Evolutionary conservation across 2,113 vertebrate species (phyloP), one percentile per base, ranked within the genome.

Genomic region (Cardinalis cardinalis): DNA sequence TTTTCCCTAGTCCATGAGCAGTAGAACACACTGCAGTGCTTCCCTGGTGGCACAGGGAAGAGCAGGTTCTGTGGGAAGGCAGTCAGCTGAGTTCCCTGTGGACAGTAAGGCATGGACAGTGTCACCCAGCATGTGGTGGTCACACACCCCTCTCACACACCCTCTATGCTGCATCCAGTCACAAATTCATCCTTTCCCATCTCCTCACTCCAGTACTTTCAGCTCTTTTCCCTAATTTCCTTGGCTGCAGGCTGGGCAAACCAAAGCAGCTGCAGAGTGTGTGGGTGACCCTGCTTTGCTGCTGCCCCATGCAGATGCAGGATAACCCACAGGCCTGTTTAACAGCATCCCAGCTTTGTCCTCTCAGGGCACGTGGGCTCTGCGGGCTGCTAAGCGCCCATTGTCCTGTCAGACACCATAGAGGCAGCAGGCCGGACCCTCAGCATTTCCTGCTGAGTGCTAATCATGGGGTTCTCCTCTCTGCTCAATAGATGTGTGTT

Each of bases 401-500:
- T 0, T 76, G 41, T 51, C 49, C 28, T 52, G 15, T 44, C 14
- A 14, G 84, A 32, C 31, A 18, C 24, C 2, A 0, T 4, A 8
- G 3, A 53, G 46, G 55, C 7, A 49, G 59, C 55, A 46, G 64
- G 21, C 69, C 32, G 72, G n/a, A 34, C 46, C 76, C 28, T 7
- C 2, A 1, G 43, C 55, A n/a, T 29, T 56, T 49, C 41, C 70
- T 29, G 48, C 32, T 3, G 1, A 49, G 48, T 66, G 7, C 31
- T 2, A 28, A 14, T 31, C n/a, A 8, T 2, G 12, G 4, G 2
- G 43, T 66, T 84, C 58, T 95, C 69, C 82, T 53, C 59, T 52
- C 93, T 76, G 58, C 58, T 75, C 63, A 85, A 75, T 78, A 72
- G 31, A 15, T n/a, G 19, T 76, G 25, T 76, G 61, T 69, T 81